Conservation (phyloP, 2,888 invertebrate genomes). For the Microplitis deprimator region DNA sequence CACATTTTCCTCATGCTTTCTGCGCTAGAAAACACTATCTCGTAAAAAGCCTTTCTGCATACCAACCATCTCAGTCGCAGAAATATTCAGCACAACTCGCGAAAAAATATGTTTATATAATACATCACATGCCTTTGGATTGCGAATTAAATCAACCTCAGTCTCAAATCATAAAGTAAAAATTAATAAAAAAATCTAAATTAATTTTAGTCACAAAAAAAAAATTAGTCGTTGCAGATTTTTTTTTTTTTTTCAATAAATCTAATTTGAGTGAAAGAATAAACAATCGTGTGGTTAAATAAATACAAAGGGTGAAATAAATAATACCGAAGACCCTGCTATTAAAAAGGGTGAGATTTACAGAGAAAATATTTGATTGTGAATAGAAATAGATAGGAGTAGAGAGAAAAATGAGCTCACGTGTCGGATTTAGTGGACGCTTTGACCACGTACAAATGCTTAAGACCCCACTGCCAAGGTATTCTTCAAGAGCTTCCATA, state of each 20-base stretch:
- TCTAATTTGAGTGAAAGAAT: too few species aligned
- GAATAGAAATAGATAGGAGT: background rate
- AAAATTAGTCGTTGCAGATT: too few species aligned
- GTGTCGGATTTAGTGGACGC: background rate
- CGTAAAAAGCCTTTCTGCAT: slow-evolving; percentile 21
- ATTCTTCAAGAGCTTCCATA: background rate
- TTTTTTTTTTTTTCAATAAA: too few species aligned
- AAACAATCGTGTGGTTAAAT: too few species aligned
- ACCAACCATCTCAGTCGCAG: background rate
- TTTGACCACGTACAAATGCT: background rate
- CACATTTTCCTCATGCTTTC: slow-evolving; percentile 26
- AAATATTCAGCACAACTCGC: slow-evolving; percentile 16
- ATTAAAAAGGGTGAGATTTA: background rate
- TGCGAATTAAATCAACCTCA: too few species aligned
- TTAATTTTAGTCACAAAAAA: too few species aligned
- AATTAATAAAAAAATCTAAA: too few species aligned
- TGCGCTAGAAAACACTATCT: slow-evolving; percentile 10
- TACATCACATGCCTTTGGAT: too few species aligned
- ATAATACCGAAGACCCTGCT: background rate
- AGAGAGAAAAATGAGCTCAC: background rate
- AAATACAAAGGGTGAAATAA: background rate
- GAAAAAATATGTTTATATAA: background rate
- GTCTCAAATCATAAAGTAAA: too few species aligned
- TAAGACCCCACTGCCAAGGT: background rate
- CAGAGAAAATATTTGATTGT: background rate